Percentiles rank a stretch among this genome's conserved stretches.
Evolutionary conservation across 1,140 invertebrate genomes (phyloP).

Genomic region (Pogonus chalceus): DNA sequence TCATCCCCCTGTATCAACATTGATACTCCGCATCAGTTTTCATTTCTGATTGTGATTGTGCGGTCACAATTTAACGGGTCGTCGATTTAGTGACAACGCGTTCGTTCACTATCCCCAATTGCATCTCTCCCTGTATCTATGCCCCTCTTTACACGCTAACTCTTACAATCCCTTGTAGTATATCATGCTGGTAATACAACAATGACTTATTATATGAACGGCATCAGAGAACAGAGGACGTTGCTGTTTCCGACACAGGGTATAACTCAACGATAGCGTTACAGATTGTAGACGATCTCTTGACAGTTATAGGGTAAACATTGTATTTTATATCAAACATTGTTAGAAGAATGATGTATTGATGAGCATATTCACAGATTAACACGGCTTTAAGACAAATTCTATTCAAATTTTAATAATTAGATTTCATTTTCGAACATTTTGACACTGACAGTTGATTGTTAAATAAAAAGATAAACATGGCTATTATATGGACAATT

Average conservation of each 20-base stretch:
- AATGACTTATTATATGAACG: neutral
- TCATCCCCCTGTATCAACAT: slow-evolving; percentile 37
- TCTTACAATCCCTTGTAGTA: neutral
- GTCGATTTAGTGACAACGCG: slow-evolving; percentile 9
- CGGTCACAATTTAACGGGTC: slow-evolving; percentile 8
- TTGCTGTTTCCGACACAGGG: neutral
- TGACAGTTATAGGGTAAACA: slow-evolving; percentile 5
- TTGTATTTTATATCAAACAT: too few relatives aligned
- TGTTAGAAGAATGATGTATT: too few relatives aligned
- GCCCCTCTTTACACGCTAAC: neutral
- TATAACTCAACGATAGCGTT: neutral
- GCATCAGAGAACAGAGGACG: neutral
- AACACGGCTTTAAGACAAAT: too few relatives aligned
- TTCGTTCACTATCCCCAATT: neutral
- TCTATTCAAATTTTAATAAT: too few relatives aligned
- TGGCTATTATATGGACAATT: too few relatives aligned
- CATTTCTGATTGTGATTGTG: slow-evolving; percentile 23
- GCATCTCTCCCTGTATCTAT: neutral
- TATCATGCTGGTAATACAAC: neutral
- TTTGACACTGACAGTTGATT: too few relatives aligned
- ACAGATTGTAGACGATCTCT: neutral
- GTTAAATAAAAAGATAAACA: too few relatives aligned
- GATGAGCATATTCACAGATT: too few relatives aligned
- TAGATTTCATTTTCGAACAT: too few relatives aligned
- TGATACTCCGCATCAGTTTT: slow-evolving; percentile 35